Percentiles rank a stretch among this genome's conserved stretches.
Evolutionary conservation across 2,113 vertebrate species (phyloP).

Genomic region (Percopsis transmontana): DNA sequence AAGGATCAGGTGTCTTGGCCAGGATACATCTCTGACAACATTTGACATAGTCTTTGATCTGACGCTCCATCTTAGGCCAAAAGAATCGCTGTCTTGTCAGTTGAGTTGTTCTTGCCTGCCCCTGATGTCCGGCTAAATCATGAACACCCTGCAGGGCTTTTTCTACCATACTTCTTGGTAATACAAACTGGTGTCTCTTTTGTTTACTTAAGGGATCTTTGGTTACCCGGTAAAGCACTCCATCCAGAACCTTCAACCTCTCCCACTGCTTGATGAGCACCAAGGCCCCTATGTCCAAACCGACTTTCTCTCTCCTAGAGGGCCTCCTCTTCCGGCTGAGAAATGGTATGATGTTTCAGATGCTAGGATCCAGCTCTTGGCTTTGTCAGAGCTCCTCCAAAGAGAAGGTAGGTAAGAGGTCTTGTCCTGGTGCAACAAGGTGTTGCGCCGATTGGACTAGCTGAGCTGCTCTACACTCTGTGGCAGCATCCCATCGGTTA

Average conservation of each 20-base stretch:
- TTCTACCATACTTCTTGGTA: neutral
- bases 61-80: slow-evolving; percentile 2
- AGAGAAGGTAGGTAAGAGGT: neutral
- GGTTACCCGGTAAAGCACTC: slow-evolving; percentile 2
- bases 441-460: neutral
- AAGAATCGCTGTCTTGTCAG: neutral
- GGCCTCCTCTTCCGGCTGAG: neutral
- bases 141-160: neutral
- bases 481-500: neutral
- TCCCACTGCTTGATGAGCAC: slow-evolving; percentile 16
- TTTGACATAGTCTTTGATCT: slow-evolving; percentile 2
- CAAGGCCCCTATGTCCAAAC: neutral
- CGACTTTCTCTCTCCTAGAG: slow-evolving; percentile 3
- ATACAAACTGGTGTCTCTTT: slow-evolving; percentile 10
- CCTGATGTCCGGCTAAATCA: neutral
- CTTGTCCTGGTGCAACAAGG: neutral
- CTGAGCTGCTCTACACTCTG: slow-evolving; percentile 1
- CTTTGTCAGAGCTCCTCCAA: slow-evolving; percentile 2
- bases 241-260: slow-evolving; percentile 6
- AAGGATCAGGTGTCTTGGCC: slow-evolving; percentile 12
- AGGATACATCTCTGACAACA: slow-evolving; percentile 7
- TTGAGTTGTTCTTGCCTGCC: neutral
- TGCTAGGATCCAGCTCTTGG: slow-evolving; percentile 7
- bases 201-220: neutral
- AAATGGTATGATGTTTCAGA: slow-evolving; percentile 2